Evolutionary conservation across 2,888 invertebrate species (phyloP).

Genomic region (Drosophila mimetica): DNA sequence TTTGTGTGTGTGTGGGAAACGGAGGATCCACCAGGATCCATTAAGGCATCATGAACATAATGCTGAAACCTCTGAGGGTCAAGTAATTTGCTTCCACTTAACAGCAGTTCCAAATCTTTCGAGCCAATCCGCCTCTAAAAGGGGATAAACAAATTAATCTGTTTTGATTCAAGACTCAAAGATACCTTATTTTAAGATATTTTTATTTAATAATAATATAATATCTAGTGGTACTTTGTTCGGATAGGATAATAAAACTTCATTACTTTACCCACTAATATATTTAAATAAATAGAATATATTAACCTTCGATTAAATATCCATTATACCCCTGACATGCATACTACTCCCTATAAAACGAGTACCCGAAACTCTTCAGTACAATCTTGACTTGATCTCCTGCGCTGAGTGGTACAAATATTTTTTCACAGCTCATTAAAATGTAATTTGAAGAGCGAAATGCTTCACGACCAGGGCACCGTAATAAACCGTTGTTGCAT

Average conservation of each 20-base stretch:
- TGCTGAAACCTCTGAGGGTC: neutral
- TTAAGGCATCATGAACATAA: slow-evolving; percentile 11
- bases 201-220: too few relatives aligned
- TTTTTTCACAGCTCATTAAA: slow-evolving; percentile 80
- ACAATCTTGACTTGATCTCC: slow-evolving; percentile 8
- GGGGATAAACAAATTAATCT: neutral
- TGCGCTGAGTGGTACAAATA: slow-evolving; percentile 63
- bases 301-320: neutral
- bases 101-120: slow-evolving; percentile 37
- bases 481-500: slow-evolving; percentile 76
- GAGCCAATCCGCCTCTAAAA: slow-evolving; percentile 3
- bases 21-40: slow-evolving; percentile 2
- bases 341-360: neutral
- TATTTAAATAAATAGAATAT: too few relatives aligned
- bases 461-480: slow-evolving; percentile 45
- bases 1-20: slow-evolving; percentile 12
- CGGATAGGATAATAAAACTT: too few relatives aligned
- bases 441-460: slow-evolving; percentile 74
- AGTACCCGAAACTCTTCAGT: neutral
- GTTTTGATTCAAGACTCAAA: neutral
- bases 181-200: neutral
- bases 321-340: neutral
- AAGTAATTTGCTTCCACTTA: slow-evolving; percentile 66
- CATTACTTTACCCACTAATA: too few relatives aligned
- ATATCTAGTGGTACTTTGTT: too few relatives aligned